Base-by-base conservation (phyloP, 2,888 invertebrate species). In the Cotesia congregata region DNA sequence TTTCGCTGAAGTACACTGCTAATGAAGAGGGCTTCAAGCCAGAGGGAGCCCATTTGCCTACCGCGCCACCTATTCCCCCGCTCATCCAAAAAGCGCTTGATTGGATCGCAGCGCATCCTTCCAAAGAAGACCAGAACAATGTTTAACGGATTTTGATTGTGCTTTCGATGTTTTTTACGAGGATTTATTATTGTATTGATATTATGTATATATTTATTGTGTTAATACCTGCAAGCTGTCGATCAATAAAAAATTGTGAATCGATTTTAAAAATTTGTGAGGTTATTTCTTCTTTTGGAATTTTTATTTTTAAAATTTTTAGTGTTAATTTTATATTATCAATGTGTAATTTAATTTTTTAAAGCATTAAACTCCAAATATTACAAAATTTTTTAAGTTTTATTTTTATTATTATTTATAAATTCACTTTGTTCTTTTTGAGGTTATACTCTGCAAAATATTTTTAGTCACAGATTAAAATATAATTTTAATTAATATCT, bases 21-120 rank as follows among this genome's bases (percentile, higher is more conserved):
- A 88, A 90, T 80, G 90, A 88, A 76, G 87, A 89, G 40, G 90
- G 90, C 6, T 90, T 90, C 80, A 85, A 88, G 30, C 88, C 90
- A 1, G 85, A 86, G 64, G 90, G 90, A 6, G 88, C 85, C 20
- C 90, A 90, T 72, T 82, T 90, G 30, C 90, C 90, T 4, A 89
- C 88, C 1, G 81, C 90, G 6, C 90, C 90, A 6, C 85, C 85
- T 64, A 88, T 90, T 68, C 90, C 90, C 0, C 83, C 83, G 9
- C 85, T 88, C 1, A 90, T 90, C 74, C 85, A 85, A 72, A 85
- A 87, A 71, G 90, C 87, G 4, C 83, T 88, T 3, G 88, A 86
- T 15, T 88, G 86, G 86, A 84, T 84, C 70, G 85, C 84, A 6
- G 83, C 86, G 6, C 83, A 88, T 75, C 88, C 88, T 1, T 82